Percentiles rank a stretch among this genome's conserved stretches.
Conservation (phyloP, 2,797 vertebrate genomes). For the Sphenodon punctatus region DNA sequence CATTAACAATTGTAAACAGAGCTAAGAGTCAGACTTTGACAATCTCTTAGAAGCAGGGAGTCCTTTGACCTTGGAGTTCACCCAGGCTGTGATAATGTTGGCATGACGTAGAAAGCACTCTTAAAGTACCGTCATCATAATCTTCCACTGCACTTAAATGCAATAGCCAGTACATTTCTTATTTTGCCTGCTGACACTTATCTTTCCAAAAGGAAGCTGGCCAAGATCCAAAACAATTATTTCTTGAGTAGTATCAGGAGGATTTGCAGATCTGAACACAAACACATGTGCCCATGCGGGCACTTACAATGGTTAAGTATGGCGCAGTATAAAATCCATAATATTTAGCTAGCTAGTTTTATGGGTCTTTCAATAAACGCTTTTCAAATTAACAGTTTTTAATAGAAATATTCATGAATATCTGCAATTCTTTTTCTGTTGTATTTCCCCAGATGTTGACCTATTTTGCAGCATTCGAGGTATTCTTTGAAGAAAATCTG, state of each 20-base stretch:
- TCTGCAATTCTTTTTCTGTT: neutral
- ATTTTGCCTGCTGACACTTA: slow-evolving; percentile 20
- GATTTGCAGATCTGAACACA: neutral
- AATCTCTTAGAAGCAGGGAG: no score
- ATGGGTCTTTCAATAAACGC: neutral
- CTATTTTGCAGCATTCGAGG: slow-evolving; percentile 93
- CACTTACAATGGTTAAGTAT: neutral
- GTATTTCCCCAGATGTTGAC: slow-evolving; percentile 87
- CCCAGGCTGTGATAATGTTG: slow-evolving; percentile 19
- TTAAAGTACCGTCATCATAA: neutral
- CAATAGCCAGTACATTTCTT: slow-evolving; percentile 14
- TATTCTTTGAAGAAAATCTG: slow-evolving; percentile 96
- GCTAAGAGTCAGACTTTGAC: no score
- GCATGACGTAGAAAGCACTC: neutral
- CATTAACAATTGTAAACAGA: no score
- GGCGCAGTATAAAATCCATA: neutral
- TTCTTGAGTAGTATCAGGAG: neutral
- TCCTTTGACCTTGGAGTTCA: slow-evolving; percentile 10
- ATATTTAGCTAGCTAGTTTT: neutral
- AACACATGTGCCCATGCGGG: neutral
- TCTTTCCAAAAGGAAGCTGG: slow-evolving; percentile 16
- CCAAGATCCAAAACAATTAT: neutral
- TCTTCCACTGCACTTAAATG: neutral
- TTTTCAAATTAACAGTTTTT: neutral
- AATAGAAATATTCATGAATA: neutral